A percentile compares a stretch with the other conserved stretches of the same genome.
Conservation (phyloP, 2,888 invertebrate species). For the Melanophora roralis region DNA sequence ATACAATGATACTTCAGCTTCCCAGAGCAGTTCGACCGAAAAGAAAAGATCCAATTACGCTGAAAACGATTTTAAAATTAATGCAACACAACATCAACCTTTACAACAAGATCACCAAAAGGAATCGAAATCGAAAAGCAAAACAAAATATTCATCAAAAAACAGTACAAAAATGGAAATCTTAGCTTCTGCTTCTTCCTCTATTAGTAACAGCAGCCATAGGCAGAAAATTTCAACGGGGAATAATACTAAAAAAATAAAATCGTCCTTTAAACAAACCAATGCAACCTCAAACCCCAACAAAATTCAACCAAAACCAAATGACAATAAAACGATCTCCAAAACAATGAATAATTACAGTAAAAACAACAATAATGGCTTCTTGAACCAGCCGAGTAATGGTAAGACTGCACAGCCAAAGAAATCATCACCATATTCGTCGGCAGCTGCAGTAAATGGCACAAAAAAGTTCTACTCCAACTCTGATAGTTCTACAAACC, state of each 20-base stretch:
- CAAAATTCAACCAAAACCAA: conserved; percentile 39
- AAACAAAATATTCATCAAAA: conserved; percentile 16
- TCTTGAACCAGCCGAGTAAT: conserved; percentile 7
- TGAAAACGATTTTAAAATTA: conserved; percentile 20
- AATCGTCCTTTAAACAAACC: conserved; percentile 68
- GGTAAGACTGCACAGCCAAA: conserved; percentile 13
- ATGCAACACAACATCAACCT: background rate
- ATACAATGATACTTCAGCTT: conserved; percentile 65
- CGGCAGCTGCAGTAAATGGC: background rate
- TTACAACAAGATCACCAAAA: background rate
- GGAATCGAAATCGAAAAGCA: conserved; percentile 26
- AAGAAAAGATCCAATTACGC: conserved; percentile 33
- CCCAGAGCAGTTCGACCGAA: conserved; percentile 40
- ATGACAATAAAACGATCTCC: conserved; percentile 49
- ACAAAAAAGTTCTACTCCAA: conserved; percentile 30
- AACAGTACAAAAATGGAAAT: conserved; percentile 25
- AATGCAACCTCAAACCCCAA: conserved; percentile 33
- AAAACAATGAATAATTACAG: conserved; percentile 43
- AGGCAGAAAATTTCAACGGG: conserved; percentile 55
- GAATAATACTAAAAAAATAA: conserved; percentile 66
- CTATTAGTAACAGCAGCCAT: conserved; percentile 17
- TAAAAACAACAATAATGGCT: conserved; percentile 40
- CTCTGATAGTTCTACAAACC: conserved; percentile 41
- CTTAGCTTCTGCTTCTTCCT: background rate
- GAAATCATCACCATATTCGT: background rate